phyloP scores from a whole-genome alignment of 2,888 invertebrate species.

The Troides aeacus region DNA sequence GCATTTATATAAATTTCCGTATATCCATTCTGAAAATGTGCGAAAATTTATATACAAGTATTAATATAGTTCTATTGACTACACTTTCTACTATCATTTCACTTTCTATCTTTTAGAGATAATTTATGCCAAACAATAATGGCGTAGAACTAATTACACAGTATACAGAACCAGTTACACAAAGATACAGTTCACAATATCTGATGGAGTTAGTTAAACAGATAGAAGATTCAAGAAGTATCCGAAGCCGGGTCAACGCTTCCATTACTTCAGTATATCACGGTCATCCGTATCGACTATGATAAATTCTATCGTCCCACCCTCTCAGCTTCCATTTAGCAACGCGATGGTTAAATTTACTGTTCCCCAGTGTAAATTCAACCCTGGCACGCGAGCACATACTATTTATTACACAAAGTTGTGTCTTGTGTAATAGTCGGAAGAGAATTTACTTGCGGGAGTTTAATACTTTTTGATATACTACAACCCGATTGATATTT shows the following conservation, averaged over 20 bases:
- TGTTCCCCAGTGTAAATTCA: slow-evolving; percentile 12
- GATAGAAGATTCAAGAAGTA: slow-evolving; percentile 1
- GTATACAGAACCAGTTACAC: no score
- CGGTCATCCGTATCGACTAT: slow-evolving; percentile 13
- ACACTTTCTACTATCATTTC: no score
- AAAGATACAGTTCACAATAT: not conserved
- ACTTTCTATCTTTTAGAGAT: no score
- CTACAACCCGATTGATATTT: no score
- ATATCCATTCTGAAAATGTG: no score
- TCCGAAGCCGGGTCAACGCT: slow-evolving; percentile 2
- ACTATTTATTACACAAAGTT: slow-evolving; percentile 2
- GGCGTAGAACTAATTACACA: no score
- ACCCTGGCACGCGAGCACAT: slow-evolving; percentile 11
- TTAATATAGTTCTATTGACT: no score
- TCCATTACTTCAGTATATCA: slow-evolving; percentile 16
- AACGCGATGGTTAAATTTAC: slow-evolving; percentile 2
- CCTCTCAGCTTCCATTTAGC: slow-evolving; percentile 3
- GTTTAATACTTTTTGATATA: not conserved
- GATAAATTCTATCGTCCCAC: slow-evolving; percentile 6
- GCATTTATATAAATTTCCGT: no score
- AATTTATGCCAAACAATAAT: no score
- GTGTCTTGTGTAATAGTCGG: not conserved
- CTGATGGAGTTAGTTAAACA: not conserved
- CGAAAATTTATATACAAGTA: no score
- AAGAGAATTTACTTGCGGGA: not conserved